These are phyloP conservation scores for Yponomeuta cagnagella DNA, from an alignment of 2,888 invertebrate species.

Conservation along the genomic window DNA sequence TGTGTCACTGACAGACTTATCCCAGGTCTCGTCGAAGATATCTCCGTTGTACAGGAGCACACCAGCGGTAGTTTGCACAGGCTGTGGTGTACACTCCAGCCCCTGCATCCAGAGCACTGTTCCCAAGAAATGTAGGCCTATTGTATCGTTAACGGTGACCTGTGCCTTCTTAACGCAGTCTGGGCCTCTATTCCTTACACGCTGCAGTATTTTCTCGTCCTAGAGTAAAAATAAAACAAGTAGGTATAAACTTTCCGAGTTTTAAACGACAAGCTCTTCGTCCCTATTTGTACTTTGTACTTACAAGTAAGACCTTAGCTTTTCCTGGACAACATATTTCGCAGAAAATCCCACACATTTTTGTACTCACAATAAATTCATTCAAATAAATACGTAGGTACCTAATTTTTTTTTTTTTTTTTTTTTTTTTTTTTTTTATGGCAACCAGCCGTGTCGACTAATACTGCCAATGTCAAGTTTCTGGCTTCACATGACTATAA, in stretches of 20 bases:
- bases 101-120: constrained; percentile 93
- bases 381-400: not conserved
- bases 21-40: constrained; percentile 78
- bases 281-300: not conserved
- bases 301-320: not conserved
- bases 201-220: constrained; percentile 51
- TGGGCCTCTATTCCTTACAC: constrained; percentile 76
- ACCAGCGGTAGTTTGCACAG: constrained; percentile 76
- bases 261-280: not conserved
- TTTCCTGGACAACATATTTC: constrained; percentile 34
- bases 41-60: constrained; percentile 93
- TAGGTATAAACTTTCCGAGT: not conserved
- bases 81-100: constrained; percentile 77
- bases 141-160: constrained; percentile 29
- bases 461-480: too few species aligned
- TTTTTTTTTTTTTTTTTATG: too few species aligned
- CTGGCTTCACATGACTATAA: too few species aligned
- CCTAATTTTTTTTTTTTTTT: too few species aligned
- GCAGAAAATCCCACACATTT: constrained; percentile 75
- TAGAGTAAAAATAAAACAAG: constrained; percentile 30
- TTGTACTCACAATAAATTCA: not conserved
- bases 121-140: constrained; percentile 55
- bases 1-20: constrained; percentile 67
- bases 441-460: too few species aligned
- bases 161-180: constrained; percentile 45